These are phyloP conservation scores for Chelon labrosus DNA, from an alignment of 2,797 vertebrate species.

Conservation along the genomic window DNA sequence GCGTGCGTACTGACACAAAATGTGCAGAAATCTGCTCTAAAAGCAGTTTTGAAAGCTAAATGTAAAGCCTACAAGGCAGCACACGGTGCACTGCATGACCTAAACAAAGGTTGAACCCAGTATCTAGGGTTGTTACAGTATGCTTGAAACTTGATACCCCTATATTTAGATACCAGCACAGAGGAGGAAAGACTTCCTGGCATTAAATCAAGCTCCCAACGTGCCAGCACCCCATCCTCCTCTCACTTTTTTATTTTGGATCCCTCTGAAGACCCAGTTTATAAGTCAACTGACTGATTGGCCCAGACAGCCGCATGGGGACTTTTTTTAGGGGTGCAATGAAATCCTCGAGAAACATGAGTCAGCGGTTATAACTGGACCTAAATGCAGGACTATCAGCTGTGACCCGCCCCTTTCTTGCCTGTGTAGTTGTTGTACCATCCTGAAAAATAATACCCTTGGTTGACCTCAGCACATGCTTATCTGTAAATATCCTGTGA, in stretches of 20 bases:
- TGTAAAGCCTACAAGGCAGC: background rate
- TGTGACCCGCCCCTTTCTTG: conserved; percentile 47
- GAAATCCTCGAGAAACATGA: conserved; percentile 70
- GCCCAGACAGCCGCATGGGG: conserved; percentile 59
- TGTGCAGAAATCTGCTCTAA: background rate
- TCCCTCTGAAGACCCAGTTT: conserved; percentile 54
- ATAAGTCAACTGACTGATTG: conserved; percentile 60
- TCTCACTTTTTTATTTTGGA: conserved; percentile 66
- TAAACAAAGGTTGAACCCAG: conserved; percentile 44
- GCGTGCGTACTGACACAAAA: conserved; percentile 1
- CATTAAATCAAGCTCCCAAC: conserved; percentile 61
- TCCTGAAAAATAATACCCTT: conserved; percentile 58
- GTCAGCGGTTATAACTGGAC: conserved; percentile 66
- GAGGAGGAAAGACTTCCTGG: conserved; percentile 69
- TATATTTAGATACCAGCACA: conserved; percentile 73
- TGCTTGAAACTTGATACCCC: conserved; percentile 53
- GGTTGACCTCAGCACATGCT: conserved; percentile 48
- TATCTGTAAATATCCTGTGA: conserved; percentile 52
- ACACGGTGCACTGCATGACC: conserved; percentile 47
- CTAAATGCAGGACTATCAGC: conserved; percentile 65
- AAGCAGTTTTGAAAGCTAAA: background rate
- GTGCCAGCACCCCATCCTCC: conserved; percentile 50
- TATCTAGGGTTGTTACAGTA: conserved; percentile 48
- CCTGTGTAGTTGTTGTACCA: conserved; percentile 49
- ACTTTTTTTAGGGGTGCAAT: conserved; percentile 52